These are phyloP conservation scores for Scomberomorus guttatus DNA, from an alignment of 2,797 vertebrate genomes.

Conservation along the genomic window DNA sequence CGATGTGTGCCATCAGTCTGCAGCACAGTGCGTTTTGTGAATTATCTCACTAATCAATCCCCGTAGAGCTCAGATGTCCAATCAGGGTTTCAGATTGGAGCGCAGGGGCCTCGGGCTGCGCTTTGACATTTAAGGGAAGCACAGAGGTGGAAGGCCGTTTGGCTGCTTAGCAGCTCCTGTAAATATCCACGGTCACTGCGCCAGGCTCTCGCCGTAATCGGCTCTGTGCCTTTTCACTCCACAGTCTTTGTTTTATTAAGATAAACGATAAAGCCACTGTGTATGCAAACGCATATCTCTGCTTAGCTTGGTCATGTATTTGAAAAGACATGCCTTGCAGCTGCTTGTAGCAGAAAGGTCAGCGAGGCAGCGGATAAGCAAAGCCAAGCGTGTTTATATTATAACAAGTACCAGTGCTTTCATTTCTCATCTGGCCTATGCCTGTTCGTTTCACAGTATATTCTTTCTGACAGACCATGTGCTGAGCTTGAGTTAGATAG, in stretches of 20 bases:
- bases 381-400: slow-evolving; percentile 67
- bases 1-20: slow-evolving; percentile 49
- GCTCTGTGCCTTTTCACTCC: slow-evolving; percentile 59
- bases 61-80: slow-evolving; percentile 73
- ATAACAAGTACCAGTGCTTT: slow-evolving; percentile 67
- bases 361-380: slow-evolving; percentile 73
- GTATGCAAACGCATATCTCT: slow-evolving; percentile 65
- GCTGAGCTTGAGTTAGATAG: slow-evolving; percentile 56
- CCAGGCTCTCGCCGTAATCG: slow-evolving; percentile 49
- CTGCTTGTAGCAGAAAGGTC: slow-evolving; percentile 79
- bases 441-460: slow-evolving; percentile 57
- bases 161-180: slow-evolving; percentile 78
- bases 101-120: slow-evolving; percentile 63
- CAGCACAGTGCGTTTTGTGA: slow-evolving; percentile 62
- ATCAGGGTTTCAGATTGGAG: slow-evolving; percentile 70
- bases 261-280: slow-evolving; percentile 77
- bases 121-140: slow-evolving; percentile 82
- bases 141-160: slow-evolving; percentile 71
- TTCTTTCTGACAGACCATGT: slow-evolving; percentile 50
- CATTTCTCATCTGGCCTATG: slow-evolving; percentile 69
- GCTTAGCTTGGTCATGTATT: slow-evolving; percentile 66
- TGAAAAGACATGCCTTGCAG: slow-evolving; percentile 75
- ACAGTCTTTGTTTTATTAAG: slow-evolving; percentile 80
- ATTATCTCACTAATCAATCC: slow-evolving; percentile 78
- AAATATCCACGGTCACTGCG: slow-evolving; percentile 67